phyloP scores from a whole-genome alignment of 2,113 vertebrate genomes.

The Cynopterus brachyotis region DNA sequence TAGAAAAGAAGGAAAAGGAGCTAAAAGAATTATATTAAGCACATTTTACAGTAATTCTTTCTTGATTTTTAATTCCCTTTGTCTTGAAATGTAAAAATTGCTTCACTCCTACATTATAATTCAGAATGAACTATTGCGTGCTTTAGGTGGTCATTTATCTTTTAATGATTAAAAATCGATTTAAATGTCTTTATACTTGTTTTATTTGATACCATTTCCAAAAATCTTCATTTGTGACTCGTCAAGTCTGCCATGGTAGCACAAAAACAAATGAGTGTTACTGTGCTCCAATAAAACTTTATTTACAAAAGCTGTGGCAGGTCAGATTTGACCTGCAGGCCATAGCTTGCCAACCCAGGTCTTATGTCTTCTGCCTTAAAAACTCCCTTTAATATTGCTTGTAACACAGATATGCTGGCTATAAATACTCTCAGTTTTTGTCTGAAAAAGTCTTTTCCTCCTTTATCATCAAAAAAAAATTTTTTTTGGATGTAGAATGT shows the following conservation, averaged over 20 bases:
- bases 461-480: neutral
- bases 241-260: neutral
- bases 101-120: neutral
- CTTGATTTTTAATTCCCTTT: neutral
- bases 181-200: neutral
- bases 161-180: neutral
- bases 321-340: neutral
- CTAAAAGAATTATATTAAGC: neutral
- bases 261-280: neutral
- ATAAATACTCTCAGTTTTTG: neutral
- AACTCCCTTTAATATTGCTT: neutral
- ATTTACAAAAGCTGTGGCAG: neutral
- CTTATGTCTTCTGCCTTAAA: neutral
- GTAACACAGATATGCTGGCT: neutral
- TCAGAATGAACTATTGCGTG: neutral
- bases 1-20: neutral
- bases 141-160: slow-evolving; percentile 4
- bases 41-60: neutral
- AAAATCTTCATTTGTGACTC: neutral
- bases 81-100: neutral
- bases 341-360: neutral
- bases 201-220: no score
- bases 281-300: neutral
- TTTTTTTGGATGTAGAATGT: neutral
- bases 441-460: neutral